Percentiles rank a stretch among this genome's conserved stretches.
phyloP scores from a whole-genome alignment of 1,140 invertebrate genomes.

The Saccostrea echinata region DNA sequence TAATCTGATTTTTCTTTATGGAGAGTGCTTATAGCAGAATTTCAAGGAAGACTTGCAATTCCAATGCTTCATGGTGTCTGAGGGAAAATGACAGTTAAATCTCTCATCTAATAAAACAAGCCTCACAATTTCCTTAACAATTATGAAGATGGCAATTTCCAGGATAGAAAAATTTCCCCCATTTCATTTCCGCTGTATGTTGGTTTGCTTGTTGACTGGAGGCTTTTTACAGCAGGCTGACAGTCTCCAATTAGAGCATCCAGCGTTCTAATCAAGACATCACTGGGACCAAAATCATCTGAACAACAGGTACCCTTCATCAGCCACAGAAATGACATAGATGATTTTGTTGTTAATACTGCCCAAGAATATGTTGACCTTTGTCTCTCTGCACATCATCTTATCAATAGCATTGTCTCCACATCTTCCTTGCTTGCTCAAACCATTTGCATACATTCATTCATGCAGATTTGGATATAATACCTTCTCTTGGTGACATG shows the following conservation, averaged over 20 bases:
- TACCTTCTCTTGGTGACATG: no score
- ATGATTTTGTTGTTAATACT: neutral
- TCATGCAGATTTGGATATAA: no score
- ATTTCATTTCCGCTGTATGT: conserved; percentile 34
- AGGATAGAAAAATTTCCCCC: conserved; percentile 33
- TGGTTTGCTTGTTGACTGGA: conserved; percentile 26
- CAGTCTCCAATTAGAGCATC: conserved; percentile 33
- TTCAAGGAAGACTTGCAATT: conserved; percentile 4
- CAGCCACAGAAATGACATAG: neutral
- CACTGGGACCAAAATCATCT: neutral
- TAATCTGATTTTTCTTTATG: neutral
- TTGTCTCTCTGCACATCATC: neutral
- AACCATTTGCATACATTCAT: neutral
- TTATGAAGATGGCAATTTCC: conserved; percentile 32
- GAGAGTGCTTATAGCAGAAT: neutral
- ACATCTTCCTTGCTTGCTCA: neutral
- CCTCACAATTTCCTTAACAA: conserved; percentile 36
- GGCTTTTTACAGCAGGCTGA: neutral
- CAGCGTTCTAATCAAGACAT: conserved; percentile 22
- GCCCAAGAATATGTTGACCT: neutral
- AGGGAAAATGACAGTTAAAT: conserved; percentile 33
- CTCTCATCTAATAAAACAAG: conserved; percentile 31
- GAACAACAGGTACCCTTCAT: neutral
- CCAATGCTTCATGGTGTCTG: neutral
- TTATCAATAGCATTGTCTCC: neutral